phyloP scores from a whole-genome alignment of 1,140 invertebrate species.

The Frieseomelitta varia region DNA sequence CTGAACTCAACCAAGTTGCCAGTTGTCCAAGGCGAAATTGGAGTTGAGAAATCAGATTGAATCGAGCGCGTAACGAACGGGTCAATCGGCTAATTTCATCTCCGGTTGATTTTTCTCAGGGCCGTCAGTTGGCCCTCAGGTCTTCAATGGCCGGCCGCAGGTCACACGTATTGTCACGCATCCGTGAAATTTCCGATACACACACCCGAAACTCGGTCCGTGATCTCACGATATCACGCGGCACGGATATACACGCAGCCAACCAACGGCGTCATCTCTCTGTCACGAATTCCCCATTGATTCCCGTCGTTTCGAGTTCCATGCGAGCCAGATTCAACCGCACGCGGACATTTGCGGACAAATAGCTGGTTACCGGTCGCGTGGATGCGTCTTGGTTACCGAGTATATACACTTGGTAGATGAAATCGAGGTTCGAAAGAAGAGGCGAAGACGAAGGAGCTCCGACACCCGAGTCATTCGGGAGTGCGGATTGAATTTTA shows the following conservation, averaged over 20 bases:
- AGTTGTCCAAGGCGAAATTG: not conserved
- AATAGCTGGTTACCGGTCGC: not conserved
- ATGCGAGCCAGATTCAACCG: not conserved
- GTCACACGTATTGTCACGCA: not conserved
- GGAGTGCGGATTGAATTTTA: constrained; percentile 60
- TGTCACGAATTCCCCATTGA: constrained; percentile 45
- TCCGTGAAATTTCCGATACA: constrained; percentile 56
- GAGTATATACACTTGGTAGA: not conserved
- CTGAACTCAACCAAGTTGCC: not conserved
- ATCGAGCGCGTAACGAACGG: constrained; percentile 29
- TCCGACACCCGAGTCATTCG: constrained; percentile 41
- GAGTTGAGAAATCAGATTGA: not conserved
- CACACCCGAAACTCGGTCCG: not conserved
- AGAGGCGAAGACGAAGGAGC: not conserved
- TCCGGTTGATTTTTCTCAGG: constrained; percentile 25
- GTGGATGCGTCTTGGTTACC: not conserved
- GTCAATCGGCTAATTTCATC: constrained; percentile 31
- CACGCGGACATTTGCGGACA: not conserved
- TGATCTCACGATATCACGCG: constrained; percentile 19
- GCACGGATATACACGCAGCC: not conserved
- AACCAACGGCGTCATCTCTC: constrained; percentile 7
- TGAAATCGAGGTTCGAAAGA: not conserved
- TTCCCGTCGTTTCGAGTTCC: constrained; percentile 31
- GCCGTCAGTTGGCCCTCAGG: too few relatives aligned
- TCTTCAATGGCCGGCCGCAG: not conserved